Evolutionary conservation across 2,113 vertebrate species (phyloP).

Genomic region (Vombatus ursinus): DNA sequence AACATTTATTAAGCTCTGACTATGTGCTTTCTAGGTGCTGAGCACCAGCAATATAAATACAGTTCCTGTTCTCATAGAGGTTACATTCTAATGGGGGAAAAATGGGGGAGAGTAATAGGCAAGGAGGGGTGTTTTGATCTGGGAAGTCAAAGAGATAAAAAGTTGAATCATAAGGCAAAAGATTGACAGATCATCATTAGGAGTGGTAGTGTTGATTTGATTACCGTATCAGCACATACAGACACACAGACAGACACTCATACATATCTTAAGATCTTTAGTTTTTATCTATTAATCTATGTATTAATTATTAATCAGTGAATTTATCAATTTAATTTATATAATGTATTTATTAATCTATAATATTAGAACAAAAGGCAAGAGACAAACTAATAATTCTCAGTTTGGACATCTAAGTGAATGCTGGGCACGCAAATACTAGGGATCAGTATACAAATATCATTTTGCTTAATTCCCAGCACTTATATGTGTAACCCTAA

Average conservation of each 20-base stretch:
- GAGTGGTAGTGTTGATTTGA: not conserved
- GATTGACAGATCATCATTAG: not conserved
- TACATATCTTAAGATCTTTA: not conserved
- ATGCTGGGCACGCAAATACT: not conserved
- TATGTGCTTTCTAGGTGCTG: not conserved
- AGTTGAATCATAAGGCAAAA: not conserved
- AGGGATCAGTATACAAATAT: not conserved
- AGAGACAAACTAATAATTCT: not conserved
- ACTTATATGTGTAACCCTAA: not conserved
- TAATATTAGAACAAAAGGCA: not conserved
- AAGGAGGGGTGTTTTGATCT: not conserved
- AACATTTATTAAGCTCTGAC: not conserved
- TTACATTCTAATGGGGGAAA: not conserved
- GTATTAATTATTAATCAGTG: too few relatives aligned
- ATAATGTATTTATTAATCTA: too few relatives aligned
- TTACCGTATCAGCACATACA: not conserved
- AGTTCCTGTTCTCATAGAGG: not conserved
- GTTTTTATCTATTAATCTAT: not conserved
- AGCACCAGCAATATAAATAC: not conserved
- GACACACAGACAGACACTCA: not conserved
- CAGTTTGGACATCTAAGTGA: not conserved
- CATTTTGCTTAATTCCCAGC: not conserved
- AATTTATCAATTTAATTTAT: too few relatives aligned
- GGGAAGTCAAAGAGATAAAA: not conserved
- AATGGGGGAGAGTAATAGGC: not conserved